A percentile compares a stretch with the other conserved stretches of the same genome.
Conservation (phyloP, 2,888 invertebrate species). For the Orchesella flavescens region DNA sequence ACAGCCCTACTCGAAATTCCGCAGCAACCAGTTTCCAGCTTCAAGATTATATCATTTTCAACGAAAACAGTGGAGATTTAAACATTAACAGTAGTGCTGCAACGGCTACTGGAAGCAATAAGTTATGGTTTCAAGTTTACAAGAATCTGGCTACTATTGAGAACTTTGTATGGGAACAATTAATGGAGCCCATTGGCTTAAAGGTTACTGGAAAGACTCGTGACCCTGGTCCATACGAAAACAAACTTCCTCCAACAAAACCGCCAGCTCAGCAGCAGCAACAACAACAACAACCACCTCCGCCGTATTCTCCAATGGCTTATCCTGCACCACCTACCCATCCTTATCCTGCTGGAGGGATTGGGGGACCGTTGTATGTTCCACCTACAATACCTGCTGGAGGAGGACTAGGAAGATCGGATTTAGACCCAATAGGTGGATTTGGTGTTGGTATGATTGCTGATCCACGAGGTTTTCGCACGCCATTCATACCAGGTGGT, state of each 20-base stretch:
- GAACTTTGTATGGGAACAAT: slow-evolving; percentile 61
- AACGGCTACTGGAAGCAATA: neutral
- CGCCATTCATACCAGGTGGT: slow-evolving; percentile 29
- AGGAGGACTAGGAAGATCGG: slow-evolving; percentile 63
- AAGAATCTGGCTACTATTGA: slow-evolving; percentile 50
- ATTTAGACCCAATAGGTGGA: slow-evolving; percentile 68
- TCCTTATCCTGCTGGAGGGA: slow-evolving; percentile 39
- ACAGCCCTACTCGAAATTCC: slow-evolving; percentile 43
- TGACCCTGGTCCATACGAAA: slow-evolving; percentile 64
- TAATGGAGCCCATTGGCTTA: slow-evolving; percentile 68
- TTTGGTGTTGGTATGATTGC: slow-evolving; percentile 66
- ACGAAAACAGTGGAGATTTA: neutral
- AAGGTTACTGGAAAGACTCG: slow-evolving; percentile 61
- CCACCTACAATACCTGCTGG: slow-evolving; percentile 33
- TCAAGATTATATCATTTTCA: slow-evolving; percentile 49
- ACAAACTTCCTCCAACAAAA: slow-evolving; percentile 35
- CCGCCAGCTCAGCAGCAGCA: neutral
- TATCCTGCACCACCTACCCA: slow-evolving; percentile 16
- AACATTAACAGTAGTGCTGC: neutral
- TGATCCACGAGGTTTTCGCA: slow-evolving; percentile 68
- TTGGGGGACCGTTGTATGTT: slow-evolving; percentile 63
- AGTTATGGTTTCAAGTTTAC: slow-evolving; percentile 23
- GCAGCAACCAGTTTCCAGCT: slow-evolving; percentile 65
- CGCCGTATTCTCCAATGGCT: neutral
- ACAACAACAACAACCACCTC: slow-evolving; percentile 8